Conservation (phyloP, 2,888 invertebrate genomes). For the Nesidiocoris tenuis region DNA sequence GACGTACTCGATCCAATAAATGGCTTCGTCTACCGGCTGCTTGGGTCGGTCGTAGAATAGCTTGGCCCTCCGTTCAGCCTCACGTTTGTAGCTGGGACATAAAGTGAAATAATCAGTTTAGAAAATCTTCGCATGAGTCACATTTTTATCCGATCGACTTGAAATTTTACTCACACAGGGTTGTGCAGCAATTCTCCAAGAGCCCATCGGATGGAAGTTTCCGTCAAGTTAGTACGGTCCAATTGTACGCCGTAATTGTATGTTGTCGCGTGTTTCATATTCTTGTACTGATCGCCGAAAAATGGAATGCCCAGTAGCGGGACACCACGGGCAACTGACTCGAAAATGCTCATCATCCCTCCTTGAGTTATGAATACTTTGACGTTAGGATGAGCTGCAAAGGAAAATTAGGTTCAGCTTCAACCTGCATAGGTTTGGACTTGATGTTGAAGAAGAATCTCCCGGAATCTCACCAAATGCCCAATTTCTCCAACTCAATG, state of each 20-base stretch:
- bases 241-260: slow-evolving; percentile 55
- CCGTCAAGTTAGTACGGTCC: slow-evolving; percentile 54
- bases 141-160: not conserved
- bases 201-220: slow-evolving; percentile 52
- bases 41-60: slow-evolving; percentile 58
- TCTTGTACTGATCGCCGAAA: slow-evolving; percentile 53
- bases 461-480: no score
- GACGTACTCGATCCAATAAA: slow-evolving; percentile 68
- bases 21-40: slow-evolving; percentile 61
- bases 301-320: slow-evolving; percentile 51
- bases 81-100: slow-evolving; percentile 47
- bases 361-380: slow-evolving; percentile 51
- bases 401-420: not conserved
- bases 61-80: slow-evolving; percentile 46
- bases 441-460: not conserved
- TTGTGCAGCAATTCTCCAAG: slow-evolving; percentile 55
- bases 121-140: not conserved
- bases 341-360: slow-evolving; percentile 49
- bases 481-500: no score
- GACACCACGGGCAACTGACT: slow-evolving; percentile 50
- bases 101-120: not conserved
- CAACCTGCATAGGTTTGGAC: no score
- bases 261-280: slow-evolving; percentile 54
- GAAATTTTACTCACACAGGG: slow-evolving; percentile 52
- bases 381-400: slow-evolving; percentile 51